Evolutionary conservation across 2,113 vertebrate genomes (phyloP).

Genomic region (Perca flavescens): DNA sequence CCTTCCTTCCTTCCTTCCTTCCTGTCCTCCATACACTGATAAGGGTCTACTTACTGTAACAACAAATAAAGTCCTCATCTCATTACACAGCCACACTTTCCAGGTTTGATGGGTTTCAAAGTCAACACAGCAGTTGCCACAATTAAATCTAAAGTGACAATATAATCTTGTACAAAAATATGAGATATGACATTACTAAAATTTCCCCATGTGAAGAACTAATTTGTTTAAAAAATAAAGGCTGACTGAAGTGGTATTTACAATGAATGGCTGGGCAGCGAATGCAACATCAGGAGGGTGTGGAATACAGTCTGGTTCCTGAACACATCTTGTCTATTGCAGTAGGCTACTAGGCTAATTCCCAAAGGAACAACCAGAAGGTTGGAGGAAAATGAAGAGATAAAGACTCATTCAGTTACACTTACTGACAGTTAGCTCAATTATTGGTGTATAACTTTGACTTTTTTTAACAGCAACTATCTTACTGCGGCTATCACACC

Average conservation of each 20-base stretch:
- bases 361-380: not conserved
- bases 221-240: no score
- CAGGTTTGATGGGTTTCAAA: not conserved
- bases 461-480: not conserved
- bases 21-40: not conserved
- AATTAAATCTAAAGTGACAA: not conserved
- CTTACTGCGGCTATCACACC: not conserved
- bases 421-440: not conserved
- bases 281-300: slow-evolving; percentile 46
- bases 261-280: slow-evolving; percentile 7
- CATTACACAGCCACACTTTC: not conserved
- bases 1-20: slow-evolving; percentile 25
- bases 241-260: not conserved
- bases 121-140: not conserved
- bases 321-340: slow-evolving; percentile 15
- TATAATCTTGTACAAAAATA: not conserved
- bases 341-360: not conserved
- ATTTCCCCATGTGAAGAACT: no score
- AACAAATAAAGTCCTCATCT: not conserved
- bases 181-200: no score
- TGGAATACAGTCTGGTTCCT: slow-evolving; percentile 18
- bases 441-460: not conserved
- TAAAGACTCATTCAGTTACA: not conserved
- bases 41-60: not conserved
- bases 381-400: not conserved